Evolutionary conservation across 1,140 invertebrate species (phyloP), one percentile per base, ranked within the genome.

Genomic region (Drosophila equinoxialis): DNA sequence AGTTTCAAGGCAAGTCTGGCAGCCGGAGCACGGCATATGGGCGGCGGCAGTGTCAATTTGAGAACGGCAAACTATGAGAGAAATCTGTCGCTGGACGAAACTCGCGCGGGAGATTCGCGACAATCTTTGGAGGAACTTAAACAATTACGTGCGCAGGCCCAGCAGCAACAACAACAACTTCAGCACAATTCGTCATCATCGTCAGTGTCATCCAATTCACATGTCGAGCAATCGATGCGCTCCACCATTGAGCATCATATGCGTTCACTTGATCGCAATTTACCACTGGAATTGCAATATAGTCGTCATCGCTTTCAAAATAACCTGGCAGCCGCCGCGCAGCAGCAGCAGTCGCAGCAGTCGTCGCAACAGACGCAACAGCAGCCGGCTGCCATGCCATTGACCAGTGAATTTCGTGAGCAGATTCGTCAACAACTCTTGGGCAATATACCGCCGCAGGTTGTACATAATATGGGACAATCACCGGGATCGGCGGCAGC

Each of bases 231-330:
- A 7, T 82, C 86, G 6, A 90, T 90, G 87, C 91, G 91, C 1
- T 91, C 91, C 35, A 90, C 85, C 41, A 91, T 92, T 0, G 91
- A 92, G 63, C 87, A 92, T 66, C 91, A 92, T 39, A 92, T 92
- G 91, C 84, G 91, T 62, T 92, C 91, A 0, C 55, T 92, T 42
- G 91, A 92, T 59, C 90, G 91, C 2, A 92, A 92, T 71, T 60
- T 92, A 33, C 91, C 91, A 0, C 58, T 92, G 8, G 91, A 92
- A 39, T 37, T 92, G 65, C 91, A 92, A 67, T 92, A 92, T 37
- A 92, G 91, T 66, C 91, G 91, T 13, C 91, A 92, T 85, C 86
- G 91, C n/a, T 75, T 81, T 30, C 78, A 90, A 57, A 89, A 81
- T 42, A 82, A 91, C 58, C 17, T 75, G 13, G 51, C 61, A 10